Percentiles rank a stretch among this genome's conserved stretches.
Conservation (phyloP, 2,113 vertebrate species). For the Leptobrachium leishanense region DNA sequence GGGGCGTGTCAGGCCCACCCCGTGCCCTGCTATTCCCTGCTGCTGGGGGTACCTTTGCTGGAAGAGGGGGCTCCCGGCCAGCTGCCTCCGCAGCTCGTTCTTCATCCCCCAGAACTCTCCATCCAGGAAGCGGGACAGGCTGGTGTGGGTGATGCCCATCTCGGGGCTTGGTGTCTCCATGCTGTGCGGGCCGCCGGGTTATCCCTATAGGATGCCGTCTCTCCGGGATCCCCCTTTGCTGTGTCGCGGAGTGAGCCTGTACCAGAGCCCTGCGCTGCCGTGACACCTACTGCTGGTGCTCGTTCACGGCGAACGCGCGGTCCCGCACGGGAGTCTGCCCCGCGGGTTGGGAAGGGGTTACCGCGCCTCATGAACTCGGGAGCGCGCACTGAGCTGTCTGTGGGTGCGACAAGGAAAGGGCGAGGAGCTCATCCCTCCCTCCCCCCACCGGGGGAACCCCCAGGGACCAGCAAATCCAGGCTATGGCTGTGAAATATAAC, state of each 20-base stretch:
- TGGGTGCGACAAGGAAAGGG: not conserved
- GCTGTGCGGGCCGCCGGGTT: not conserved
- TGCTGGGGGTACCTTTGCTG: constrained; percentile 51
- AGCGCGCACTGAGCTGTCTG: rapidly evolving
- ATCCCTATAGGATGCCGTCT: not conserved
- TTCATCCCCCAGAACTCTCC: constrained; percentile 60
- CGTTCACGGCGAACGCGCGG: too few relatives aligned
- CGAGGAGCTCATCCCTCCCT: not conserved
- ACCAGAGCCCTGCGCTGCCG: not conserved
- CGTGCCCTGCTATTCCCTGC: too few relatives aligned
- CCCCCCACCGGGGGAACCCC: not conserved
- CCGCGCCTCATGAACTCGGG: not conserved
- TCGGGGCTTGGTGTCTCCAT: constrained; percentile 29
- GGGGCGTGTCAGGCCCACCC: not conserved
- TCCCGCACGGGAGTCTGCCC: not conserved
- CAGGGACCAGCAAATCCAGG: too few relatives aligned
- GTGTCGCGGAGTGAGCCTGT: too few relatives aligned
- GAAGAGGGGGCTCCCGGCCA: constrained; percentile 59
- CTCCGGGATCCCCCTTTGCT: not conserved
- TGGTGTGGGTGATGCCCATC: constrained; percentile 9
- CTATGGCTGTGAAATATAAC: too few relatives aligned
- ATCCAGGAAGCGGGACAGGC: constrained; percentile 59
- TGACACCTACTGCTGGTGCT: too few relatives aligned
- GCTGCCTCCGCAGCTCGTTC: constrained; percentile 52
- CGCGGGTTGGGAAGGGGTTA: not conserved